These are phyloP conservation scores for Erinaceus europaeus DNA, from an alignment of 2,113 vertebrate genomes.

Conservation along the genomic window DNA sequence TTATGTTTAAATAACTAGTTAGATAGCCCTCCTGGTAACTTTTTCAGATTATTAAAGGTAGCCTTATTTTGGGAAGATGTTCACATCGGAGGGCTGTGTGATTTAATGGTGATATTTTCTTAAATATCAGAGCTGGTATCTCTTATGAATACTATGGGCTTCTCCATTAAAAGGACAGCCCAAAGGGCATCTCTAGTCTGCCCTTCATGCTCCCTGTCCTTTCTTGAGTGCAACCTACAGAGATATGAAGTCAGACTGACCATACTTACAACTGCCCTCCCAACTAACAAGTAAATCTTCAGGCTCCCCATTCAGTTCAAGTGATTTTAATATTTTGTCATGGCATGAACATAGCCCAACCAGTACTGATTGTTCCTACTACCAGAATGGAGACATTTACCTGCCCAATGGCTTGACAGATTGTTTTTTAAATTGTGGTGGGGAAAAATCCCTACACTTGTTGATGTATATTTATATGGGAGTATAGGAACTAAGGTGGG, in stretches of 20 bases:
- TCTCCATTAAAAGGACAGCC: not conserved
- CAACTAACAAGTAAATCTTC: not conserved
- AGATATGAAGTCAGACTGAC: not conserved
- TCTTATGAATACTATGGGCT: not conserved
- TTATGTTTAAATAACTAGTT: not conserved
- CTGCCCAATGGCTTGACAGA: not conserved
- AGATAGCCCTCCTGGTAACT: not conserved
- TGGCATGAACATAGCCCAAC: not conserved
- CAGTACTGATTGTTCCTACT: not conserved
- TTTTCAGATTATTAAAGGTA: not conserved
- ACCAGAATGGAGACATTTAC: not conserved
- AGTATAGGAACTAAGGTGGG: too few relatives aligned
- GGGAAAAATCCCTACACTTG: not conserved
- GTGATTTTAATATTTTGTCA: not conserved
- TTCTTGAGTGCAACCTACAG: not conserved
- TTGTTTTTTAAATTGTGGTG: not conserved
- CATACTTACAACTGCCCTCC: not conserved
- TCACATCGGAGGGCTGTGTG: not conserved
- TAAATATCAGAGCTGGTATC: not conserved
- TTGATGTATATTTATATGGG: not conserved
- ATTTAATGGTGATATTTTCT: not conserved
- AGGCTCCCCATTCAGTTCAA: not conserved
- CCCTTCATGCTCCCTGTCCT: too few relatives aligned
- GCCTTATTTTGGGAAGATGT: not conserved
- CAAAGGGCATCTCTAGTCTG: not conserved